Evolutionary conservation across 1,140 invertebrate genomes (phyloP), one percentile per base, ranked within the genome.

Genomic region (Drosophila ogumai): DNA sequence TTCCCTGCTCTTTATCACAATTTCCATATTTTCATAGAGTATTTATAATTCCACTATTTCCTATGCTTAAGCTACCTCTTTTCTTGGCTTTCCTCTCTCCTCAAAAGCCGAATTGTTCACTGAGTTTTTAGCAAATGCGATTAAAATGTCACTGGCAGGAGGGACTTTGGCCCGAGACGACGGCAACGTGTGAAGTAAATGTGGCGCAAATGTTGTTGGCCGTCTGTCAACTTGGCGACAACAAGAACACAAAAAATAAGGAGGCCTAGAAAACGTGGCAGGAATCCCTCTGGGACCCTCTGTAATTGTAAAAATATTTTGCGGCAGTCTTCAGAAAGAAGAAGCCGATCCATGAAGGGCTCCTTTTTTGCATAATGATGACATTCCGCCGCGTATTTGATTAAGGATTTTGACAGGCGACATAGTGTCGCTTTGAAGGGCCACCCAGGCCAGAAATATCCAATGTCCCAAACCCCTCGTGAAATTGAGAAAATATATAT

Each of bases 111-210:
- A 91, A 92, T 90, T 92, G 91, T 79, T 92, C 91, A 92, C 49
- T 92, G 91, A 87, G 85, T 92, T 90, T 54, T 92, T 77, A 86
- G 91, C 87, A 92, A 92, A 92, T 92, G 87, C 91, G 91, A 92
- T 92, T 92, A 92, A 92, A 92, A 92, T 92, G 91, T 92, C 91
- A 92, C 77, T 49, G 69, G 15, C 66, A 31, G 38, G 64, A 77
- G 54, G 38, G 64, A 59, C 74, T 57, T 77, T 77, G 75, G 56
- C 54, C 6, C 22, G 38, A 55, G 41, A 61, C 34, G 66, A 88
- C 80, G 82, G 82, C 82, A 55, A 79, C 82, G 88, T 87, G 88
- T 91, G 88, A 91, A 91, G 84, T 82, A 87, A 87, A 87, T 87
- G 84, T 87, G 84, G 84, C 84, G 73, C 84, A 87, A 87, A 88